Percentiles rank a stretch among this genome's conserved stretches.
phyloP scores from a whole-genome alignment of 2,113 vertebrate genomes.

The Atrichornis clamosus region DNA sequence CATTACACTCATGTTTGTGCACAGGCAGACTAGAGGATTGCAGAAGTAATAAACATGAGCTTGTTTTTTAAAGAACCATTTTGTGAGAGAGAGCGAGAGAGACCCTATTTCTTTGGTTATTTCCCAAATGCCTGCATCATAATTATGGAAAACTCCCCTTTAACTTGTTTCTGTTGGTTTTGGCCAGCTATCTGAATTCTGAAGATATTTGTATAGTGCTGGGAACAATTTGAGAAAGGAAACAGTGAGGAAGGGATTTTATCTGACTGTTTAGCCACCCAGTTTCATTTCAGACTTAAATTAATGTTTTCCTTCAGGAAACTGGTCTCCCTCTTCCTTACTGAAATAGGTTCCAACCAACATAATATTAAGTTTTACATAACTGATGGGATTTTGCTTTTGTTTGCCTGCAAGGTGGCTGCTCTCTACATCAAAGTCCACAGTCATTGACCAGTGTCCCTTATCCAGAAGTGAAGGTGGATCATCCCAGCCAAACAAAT shows the following conservation, averaged over 20 bases:
- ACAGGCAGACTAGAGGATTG: not conserved
- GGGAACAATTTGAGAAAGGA: not conserved
- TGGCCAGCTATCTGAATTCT: not conserved
- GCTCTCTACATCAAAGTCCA: conserved; percentile 30
- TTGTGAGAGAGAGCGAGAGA: not conserved
- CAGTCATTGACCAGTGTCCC: conserved; percentile 53
- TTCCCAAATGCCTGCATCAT: not conserved
- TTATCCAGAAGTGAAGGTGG: conserved; percentile 69
- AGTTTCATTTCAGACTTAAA: not conserved
- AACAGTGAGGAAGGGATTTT: not conserved
- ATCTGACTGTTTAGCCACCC: not conserved
- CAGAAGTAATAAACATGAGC: not conserved
- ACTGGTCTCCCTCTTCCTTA: not conserved
- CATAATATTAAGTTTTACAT: not conserved
- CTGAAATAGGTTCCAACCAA: not conserved
- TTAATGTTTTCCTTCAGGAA: not conserved
- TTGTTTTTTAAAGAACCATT: not conserved
- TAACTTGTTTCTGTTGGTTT: not conserved
- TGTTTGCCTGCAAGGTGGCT: conserved; percentile 49
- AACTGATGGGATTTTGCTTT: conserved; percentile 18
- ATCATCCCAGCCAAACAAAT: conserved; percentile 69
- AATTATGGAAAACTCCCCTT: not conserved
- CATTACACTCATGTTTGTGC: not conserved
- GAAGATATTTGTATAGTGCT: not conserved
- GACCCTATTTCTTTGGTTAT: not conserved